Evolutionary conservation across 2,888 invertebrate species (phyloP), one percentile per base, ranked within the genome.

Genomic region (Diarsia dahlii): DNA sequence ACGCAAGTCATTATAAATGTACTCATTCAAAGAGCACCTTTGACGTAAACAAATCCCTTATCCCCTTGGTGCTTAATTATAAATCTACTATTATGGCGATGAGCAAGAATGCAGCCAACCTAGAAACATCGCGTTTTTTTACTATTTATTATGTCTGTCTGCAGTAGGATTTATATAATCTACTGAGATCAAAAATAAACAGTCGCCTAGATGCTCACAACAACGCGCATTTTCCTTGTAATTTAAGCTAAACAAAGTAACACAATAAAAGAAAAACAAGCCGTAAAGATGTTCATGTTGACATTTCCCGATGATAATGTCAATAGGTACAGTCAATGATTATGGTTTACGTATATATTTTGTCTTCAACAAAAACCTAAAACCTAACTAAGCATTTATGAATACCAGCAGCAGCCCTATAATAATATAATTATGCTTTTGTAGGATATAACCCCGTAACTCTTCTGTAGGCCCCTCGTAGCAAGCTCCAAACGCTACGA

Each of bases 221-320:
- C 20, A 62, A 8, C 13, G 28, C 54, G 34, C 34, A 56, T 75
- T 56, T 75, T 75, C 70, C 46, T 64, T 13, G 76, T 76, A 63
- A 64, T 56, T 80, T 56, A 75, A 70, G 56, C 18, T 63, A 52
- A 9, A 71, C 80, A 71, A 80, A 81, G 76, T 75, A 70, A 70
- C 60, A 64, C 20, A 76, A 76, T 60, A 76, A 60, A 54, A 46
- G 39, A 67, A n/a, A 76, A 80, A 76, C 34, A 68, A 65, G 56
- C 68, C 76, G 54, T 81, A 68, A 80, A 80, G 5, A 18, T 71
- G 46, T 45, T 58, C n/a, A 67, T 80, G 48, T 80, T 64, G 52
- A n/a, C 45, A 50, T 65, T 80, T 71, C 63, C 23, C 64, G 74
- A 65, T 34, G 34, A n/a, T 58, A 39, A 50, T 63, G 15, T 70